Conservation (phyloP, 2,113 vertebrate species). For the Cercocebus atys region DNA sequence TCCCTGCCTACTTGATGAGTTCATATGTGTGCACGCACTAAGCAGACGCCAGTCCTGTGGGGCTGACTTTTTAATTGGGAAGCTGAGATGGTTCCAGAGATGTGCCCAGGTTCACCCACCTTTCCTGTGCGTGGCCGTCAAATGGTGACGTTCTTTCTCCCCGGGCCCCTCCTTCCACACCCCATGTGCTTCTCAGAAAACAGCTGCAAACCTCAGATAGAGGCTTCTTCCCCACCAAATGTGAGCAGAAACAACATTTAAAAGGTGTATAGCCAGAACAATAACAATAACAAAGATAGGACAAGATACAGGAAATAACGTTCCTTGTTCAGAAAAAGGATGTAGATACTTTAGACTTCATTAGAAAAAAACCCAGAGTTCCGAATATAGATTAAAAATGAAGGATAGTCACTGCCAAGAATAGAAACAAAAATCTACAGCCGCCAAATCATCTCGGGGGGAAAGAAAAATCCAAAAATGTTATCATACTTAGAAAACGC, state of each 20-base stretch:
- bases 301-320: fast-evolving
- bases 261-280: neutral
- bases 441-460: no score
- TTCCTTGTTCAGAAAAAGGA: neutral
- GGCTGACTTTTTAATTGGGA: neutral
- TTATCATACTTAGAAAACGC: neutral
- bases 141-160: fast-evolving
- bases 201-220: fast-evolving
- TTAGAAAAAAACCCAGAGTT: neutral
- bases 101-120: fast-evolving
- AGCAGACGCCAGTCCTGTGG: fast-evolving
- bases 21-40: fast-evolving
- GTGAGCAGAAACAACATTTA: neutral
- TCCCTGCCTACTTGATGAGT: neutral
- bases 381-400: neutral
- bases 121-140: fast-evolving
- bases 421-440: fast-evolving
- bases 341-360: no score
- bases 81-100: fast-evolving
- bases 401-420: neutral
- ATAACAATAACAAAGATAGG: neutral
- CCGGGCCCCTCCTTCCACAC: fast-evolving
- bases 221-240: neutral
- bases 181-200: no score
- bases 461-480: neutral